A percentile compares a stretch with the other conserved stretches of the same genome.
These are phyloP conservation scores for Steinernema carpocapsae DNA, from an alignment of 2,888 invertebrate species.

Conservation along the genomic window DNA sequence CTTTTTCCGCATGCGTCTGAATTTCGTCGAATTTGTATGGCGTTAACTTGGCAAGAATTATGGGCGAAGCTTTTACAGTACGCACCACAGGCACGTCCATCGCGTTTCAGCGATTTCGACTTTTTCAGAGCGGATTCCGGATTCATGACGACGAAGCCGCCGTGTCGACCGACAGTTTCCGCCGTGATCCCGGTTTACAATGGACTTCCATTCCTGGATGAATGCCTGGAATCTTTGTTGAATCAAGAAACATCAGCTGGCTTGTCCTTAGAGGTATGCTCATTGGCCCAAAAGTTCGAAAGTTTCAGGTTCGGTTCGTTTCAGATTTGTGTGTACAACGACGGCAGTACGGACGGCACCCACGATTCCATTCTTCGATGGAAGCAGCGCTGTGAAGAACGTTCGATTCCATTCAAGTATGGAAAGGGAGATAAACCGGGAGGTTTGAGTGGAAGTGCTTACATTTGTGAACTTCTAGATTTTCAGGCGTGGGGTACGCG, in stretches of 20 bases:
- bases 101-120: no score
- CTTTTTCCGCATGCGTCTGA: no score
- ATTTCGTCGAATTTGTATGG: no score
- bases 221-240: constrained; percentile 53
- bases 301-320: constrained; percentile 30
- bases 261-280: constrained; percentile 25
- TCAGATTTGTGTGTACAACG: constrained; percentile 59
- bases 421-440: constrained; percentile 42
- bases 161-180: constrained; percentile 35
- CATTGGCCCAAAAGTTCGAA: constrained; percentile 5
- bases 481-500: constrained; percentile 60
- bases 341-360: constrained; percentile 58
- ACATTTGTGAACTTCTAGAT: background rate
- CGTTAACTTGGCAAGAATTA: no score
- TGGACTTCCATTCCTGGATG: constrained; percentile 50
- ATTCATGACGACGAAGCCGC: no score
- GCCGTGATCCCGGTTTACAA: constrained; percentile 59
- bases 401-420: constrained; percentile 42
- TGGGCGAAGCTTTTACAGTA: no score
- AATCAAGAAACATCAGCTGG: constrained; percentile 41
- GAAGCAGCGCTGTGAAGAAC: constrained; percentile 40
- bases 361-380: constrained; percentile 42
- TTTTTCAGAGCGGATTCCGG: no score
- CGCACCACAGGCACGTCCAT: no score
- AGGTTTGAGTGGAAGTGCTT: constrained; percentile 39